These are phyloP conservation scores for Elmis aenea DNA, from an alignment of 2,888 invertebrate species.

Conservation along the genomic window DNA sequence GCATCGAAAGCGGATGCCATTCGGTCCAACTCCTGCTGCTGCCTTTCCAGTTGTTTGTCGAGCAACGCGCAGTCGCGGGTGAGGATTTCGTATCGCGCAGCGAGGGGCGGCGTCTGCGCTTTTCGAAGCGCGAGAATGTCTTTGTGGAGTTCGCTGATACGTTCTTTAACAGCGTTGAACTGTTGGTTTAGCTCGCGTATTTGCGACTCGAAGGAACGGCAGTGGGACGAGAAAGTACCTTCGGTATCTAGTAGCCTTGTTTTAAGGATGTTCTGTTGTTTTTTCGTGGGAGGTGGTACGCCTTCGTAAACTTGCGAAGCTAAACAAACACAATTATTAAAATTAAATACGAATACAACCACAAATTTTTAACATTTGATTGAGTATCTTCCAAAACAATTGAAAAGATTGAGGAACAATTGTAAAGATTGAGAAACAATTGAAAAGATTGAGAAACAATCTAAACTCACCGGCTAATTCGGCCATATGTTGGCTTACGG, in stretches of 20 bases:
- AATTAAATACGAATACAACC: too few species aligned
- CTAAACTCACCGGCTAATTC: slow-evolving; percentile 40
- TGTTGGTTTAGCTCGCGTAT: slow-evolving; percentile 58
- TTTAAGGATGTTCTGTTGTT: slow-evolving; percentile 43
- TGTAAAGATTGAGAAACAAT: too few species aligned
- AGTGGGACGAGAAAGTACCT: slow-evolving; percentile 59
- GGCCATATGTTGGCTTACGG: slow-evolving; percentile 43
- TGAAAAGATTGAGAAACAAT: not conserved
- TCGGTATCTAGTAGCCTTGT: slow-evolving; percentile 49
- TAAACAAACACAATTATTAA: slow-evolving; percentile 18
- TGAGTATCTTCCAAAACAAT: too few species aligned
- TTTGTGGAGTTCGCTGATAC: slow-evolving; percentile 63
- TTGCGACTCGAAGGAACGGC: slow-evolving; percentile 55
- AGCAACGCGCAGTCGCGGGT: slow-evolving; percentile 55
- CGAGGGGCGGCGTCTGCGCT: slow-evolving; percentile 42
- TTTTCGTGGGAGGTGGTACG: slow-evolving; percentile 40
- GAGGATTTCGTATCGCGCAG: slow-evolving; percentile 50
- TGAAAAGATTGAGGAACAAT: too few species aligned
- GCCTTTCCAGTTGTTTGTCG: slow-evolving; percentile 57
- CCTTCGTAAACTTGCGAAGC: slow-evolving; percentile 40
- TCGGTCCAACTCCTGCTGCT: slow-evolving; percentile 57
- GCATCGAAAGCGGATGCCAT: slow-evolving; percentile 57
- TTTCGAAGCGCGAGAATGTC: slow-evolving; percentile 61
- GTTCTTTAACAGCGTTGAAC: slow-evolving; percentile 57
- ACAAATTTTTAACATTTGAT: too few species aligned